A percentile compares a stretch with the other conserved stretches of the same genome.
phyloP scores from a whole-genome alignment of 1,140 invertebrate species.

The Musca vetustissima region DNA sequence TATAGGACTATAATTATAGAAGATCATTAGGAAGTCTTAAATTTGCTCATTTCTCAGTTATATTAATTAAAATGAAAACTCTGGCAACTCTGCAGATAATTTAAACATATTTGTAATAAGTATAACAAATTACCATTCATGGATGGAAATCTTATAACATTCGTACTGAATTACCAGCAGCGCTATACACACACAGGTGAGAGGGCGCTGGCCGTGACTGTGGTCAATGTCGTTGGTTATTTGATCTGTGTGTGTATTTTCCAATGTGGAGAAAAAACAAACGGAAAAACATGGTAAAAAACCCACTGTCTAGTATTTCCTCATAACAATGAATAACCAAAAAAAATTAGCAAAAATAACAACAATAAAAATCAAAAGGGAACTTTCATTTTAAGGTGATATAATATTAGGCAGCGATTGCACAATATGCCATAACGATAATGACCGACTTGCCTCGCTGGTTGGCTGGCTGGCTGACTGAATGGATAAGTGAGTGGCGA shows the following conservation, averaged over 20 bases:
- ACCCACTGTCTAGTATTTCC: too few species aligned
- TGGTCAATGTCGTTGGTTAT: slow-evolving; percentile 12
- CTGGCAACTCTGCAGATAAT: too few species aligned
- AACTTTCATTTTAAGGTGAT: slow-evolving; percentile 22
- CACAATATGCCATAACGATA: slow-evolving; percentile 14
- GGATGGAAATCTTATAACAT: too few species aligned
- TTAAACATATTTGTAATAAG: too few species aligned
- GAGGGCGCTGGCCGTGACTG: slow-evolving; percentile 10
- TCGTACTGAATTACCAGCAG: too few species aligned
- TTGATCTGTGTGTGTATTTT: background rate
- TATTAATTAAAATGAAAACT: too few species aligned
- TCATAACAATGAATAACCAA: too few species aligned
- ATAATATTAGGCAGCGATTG: slow-evolving; percentile 16
- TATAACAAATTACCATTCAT: too few species aligned
- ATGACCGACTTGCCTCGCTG: background rate
- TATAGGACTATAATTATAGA: too few species aligned
- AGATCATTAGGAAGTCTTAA: too few species aligned
- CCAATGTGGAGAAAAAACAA: slow-evolving; percentile 3
- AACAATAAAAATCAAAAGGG: slow-evolving; percentile 3
- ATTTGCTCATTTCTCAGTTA: too few species aligned
- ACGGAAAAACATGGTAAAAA: background rate
- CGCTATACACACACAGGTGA: background rate
- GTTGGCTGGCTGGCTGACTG: background rate
- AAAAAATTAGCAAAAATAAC: background rate
- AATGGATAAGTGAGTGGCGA: too few species aligned